Evolutionary conservation across 2,888 invertebrate species (phyloP), one percentile per base, ranked within the genome.

Genomic region (Odontothrips loti): DNA sequence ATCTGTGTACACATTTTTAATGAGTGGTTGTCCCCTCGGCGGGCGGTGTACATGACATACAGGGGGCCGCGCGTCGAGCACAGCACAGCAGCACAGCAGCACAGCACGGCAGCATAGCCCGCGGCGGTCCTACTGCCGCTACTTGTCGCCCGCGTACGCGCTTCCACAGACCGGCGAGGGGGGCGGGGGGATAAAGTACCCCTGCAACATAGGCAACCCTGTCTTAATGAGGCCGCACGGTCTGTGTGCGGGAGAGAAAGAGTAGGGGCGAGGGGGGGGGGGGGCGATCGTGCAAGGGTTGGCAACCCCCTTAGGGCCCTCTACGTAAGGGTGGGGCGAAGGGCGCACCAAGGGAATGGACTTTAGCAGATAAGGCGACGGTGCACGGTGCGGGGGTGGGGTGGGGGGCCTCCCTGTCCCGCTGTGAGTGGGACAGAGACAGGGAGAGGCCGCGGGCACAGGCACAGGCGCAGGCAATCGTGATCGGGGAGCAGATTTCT

Each of bases 341-440:
- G 58, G 58, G 58, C 15, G 68, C 10, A 10, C 23, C 27, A 68
- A 68, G 23, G 68, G 68, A 75, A 75, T 75, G 68, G 68, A 75
- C 68, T 75, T 75, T 27, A 8, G 68, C 68, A 75, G 68, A 75
- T 75, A 75, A 75, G 68, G 34, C 34, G 34, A 23, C 68, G 68
- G 27, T 75, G 11, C 27, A 23, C 68, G 68, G 68, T 3, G 68
- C 1, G 68, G 68, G 34, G 27, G 68, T 27, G 23, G 68, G 23
- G 23, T 1, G 27, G 23, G 9, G 68, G 68, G 27, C 58, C 34
- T 43, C 34, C 34, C 34, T 43, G 3, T 6, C 34, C 6, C 34
- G 34, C 34, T 2, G 34, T 6, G 34, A 4, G 34, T 23, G 11
- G 68, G 27, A 27, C n/a, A 23, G 63, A 23, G 68, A 20, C 23